These are phyloP conservation scores for Anguilla megastoma DNA, from an alignment of 2,797 vertebrate genomes.

Conservation along the genomic window DNA sequence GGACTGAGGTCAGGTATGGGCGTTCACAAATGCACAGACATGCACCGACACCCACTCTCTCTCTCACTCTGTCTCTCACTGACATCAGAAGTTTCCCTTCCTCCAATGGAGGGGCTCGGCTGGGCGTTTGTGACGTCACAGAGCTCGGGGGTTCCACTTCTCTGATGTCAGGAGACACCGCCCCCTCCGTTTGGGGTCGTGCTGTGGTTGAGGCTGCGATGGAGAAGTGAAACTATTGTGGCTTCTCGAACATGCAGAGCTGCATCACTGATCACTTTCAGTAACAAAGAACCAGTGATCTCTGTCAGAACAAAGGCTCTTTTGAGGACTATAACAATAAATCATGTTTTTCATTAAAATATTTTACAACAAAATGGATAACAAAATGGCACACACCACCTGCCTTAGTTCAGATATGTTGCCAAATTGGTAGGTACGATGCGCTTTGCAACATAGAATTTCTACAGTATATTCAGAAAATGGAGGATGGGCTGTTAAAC, in stretches of 20 bases:
- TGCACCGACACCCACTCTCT: not conserved
- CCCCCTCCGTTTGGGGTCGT: not conserved
- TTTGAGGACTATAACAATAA: not conserved
- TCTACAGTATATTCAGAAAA: not conserved
- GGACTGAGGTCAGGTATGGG: not conserved
- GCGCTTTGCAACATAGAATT: not conserved
- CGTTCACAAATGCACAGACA: not conserved
- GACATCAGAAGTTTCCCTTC: not conserved
- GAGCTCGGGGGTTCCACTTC: slow-evolving; percentile 25
- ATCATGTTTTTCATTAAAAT: not conserved
- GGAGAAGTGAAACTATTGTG: slow-evolving; percentile 26
- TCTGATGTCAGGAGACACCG: slow-evolving; percentile 33
- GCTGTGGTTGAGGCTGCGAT: slow-evolving; percentile 18
- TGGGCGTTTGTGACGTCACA: slow-evolving; percentile 29
- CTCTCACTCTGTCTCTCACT: not conserved
- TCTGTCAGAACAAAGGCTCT: slow-evolving; percentile 12
- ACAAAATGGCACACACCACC: not conserved
- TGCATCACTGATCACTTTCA: not conserved
- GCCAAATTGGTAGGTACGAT: too few species aligned
- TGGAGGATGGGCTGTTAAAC: not conserved
- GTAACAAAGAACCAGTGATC: not conserved
- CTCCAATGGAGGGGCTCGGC: not conserved
- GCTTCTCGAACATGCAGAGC: not conserved
- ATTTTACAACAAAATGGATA: not conserved
- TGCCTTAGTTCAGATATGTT: not conserved